Percentiles rank a stretch among this genome's conserved stretches.
phyloP scores from a whole-genome alignment of 2,797 vertebrate genomes.

The Danio kyathit region DNA sequence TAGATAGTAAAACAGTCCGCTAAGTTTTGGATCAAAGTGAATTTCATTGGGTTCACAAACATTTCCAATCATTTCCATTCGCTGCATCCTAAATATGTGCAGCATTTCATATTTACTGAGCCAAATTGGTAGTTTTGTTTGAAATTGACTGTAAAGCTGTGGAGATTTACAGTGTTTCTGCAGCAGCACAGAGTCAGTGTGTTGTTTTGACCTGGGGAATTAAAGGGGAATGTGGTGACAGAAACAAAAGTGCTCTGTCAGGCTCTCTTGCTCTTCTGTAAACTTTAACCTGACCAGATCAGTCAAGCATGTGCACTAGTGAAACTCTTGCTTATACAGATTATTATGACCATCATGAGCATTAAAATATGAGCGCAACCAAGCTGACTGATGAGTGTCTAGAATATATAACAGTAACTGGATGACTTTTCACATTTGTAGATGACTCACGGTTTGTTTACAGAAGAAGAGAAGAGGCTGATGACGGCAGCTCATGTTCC shows the following conservation, averaged over 20 bases:
- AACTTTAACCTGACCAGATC: constrained; percentile 12
- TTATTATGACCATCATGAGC: background rate
- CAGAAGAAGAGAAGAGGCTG: constrained; percentile 14
- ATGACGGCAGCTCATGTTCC: constrained; percentile 7
- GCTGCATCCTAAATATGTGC: background rate
- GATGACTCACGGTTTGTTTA: constrained; percentile 42
- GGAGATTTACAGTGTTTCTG: constrained; percentile 26
- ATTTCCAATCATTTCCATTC: constrained; percentile 2
- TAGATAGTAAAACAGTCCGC: background rate
- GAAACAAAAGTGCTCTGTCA: constrained; percentile 42
- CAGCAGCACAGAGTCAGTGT: background rate
- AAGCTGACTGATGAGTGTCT: background rate
- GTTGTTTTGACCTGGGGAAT: constrained; percentile 7
- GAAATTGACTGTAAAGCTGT: background rate
- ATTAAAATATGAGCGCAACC: background rate
- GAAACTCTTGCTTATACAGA: background rate
- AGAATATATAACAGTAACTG: background rate
- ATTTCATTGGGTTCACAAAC: background rate
- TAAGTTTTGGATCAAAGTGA: background rate
- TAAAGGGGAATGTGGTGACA: background rate
- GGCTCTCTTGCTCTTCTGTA: constrained; percentile 26
- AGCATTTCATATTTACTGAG: background rate
- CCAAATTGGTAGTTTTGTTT: background rate
- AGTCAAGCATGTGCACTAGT: constrained; percentile 6
- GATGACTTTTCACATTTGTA: background rate